A percentile compares a stretch with the other conserved stretches of the same genome.
Evolutionary conservation across 2,888 invertebrate species (phyloP).

Genomic region (Serripes groenlandicus): DNA sequence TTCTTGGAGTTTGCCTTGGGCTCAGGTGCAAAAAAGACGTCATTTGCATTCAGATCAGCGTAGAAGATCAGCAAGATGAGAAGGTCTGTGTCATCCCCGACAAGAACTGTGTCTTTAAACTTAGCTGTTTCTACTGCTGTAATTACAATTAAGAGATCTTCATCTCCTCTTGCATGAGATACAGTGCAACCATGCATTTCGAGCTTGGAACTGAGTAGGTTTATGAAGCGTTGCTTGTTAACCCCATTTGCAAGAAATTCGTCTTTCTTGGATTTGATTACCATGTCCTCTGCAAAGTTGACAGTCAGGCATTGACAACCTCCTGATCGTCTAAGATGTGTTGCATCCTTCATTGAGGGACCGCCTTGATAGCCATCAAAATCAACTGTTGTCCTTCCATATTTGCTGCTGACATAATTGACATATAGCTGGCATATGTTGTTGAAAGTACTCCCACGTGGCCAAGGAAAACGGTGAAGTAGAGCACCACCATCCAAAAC

Average conservation of each 20-base stretch:
- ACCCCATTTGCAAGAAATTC: not conserved
- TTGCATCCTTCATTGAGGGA: constrained; percentile 11
- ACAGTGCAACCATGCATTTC: not conserved
- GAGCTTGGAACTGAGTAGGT: not conserved
- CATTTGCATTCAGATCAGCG: not conserved
- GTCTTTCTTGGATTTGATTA: not conserved
- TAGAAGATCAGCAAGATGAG: not conserved
- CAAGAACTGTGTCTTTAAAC: not conserved
- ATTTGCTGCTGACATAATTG: not conserved
- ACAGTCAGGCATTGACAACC: not conserved
- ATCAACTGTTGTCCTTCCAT: not conserved
- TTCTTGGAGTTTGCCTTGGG: not conserved
- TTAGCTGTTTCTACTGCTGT: not conserved
- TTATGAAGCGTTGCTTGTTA: not conserved
- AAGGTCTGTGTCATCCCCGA: not conserved
- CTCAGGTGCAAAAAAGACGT: not conserved
- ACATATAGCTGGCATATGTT: not conserved
- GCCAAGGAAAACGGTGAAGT: constrained; percentile 56
- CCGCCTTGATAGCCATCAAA: constrained; percentile 31
- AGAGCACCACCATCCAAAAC: constrained; percentile 60
- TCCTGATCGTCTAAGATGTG: not conserved
- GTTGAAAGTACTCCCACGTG: constrained; percentile 40
- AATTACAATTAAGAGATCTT: not conserved
- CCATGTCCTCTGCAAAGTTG: not conserved
- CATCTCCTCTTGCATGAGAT: not conserved